Percentiles rank a stretch among this genome's conserved stretches.
phyloP scores from a whole-genome alignment of 2,113 vertebrate genomes.

The Seriola rivoliana region DNA sequence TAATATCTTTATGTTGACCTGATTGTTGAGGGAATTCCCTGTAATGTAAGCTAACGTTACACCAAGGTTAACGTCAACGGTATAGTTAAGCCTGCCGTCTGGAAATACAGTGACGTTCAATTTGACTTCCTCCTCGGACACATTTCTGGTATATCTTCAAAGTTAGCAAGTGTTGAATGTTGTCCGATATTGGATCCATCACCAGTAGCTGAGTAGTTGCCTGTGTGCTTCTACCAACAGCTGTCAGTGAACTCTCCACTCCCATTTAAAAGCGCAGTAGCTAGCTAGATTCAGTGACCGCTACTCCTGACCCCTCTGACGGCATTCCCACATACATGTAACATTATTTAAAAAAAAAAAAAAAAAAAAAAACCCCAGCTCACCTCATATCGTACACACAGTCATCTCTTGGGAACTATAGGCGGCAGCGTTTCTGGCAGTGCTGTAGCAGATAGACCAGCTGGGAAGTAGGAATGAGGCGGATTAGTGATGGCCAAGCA shows the following conservation, averaged over 20 bases:
- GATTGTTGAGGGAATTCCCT: neutral
- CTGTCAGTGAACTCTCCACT: constrained; percentile 20
- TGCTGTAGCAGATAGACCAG: constrained; percentile 41
- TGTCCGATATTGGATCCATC: constrained; percentile 31
- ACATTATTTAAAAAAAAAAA: neutral
- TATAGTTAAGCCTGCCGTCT: neutral
- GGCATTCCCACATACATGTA: neutral
- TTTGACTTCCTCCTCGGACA: neutral
- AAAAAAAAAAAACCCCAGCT: constrained; percentile 12
- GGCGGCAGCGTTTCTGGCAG: constrained; percentile 15
- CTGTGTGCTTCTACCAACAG: neutral
- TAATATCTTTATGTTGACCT: no score
- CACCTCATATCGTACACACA: constrained; percentile 49
- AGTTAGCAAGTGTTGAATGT: neutral
- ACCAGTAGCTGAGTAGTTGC: neutral
- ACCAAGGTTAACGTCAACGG: neutral
- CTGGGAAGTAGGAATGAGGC: constrained; percentile 60
- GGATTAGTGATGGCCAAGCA: constrained; percentile 71
- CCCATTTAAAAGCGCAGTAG: neutral
- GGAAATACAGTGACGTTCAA: no score
- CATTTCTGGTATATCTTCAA: accelerated
- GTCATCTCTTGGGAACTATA: constrained; percentile 22
- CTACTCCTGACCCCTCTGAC: neutral
- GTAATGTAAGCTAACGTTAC: neutral
- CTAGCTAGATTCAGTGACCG: neutral